Evolutionary conservation across 2,888 invertebrate genomes (phyloP).

Genomic region (Rapana venosa): DNA sequence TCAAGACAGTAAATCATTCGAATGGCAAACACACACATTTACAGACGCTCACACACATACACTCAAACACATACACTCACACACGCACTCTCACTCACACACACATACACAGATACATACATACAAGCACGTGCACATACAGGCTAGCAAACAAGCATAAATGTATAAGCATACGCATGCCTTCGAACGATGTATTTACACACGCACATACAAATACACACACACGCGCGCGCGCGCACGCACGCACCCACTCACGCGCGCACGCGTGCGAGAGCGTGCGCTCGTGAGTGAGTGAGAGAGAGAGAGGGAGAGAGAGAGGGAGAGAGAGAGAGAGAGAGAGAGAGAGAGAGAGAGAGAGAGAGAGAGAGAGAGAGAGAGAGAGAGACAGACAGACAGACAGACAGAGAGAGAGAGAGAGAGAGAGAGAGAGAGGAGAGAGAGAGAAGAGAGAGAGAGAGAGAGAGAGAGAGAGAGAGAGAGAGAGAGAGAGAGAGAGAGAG

Average conservation of each 20-base stretch:
- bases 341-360: not conserved
- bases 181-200: too few relatives aligned
- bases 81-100: not conserved
- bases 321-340: slow-evolving; percentile 8
- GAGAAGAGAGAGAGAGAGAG: not conserved
- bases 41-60: not conserved
- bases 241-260: too few relatives aligned
- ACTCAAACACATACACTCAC: not conserved
- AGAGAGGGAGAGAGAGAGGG: not conserved
- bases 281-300: too few relatives aligned
- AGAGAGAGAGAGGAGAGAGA: not conserved
- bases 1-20: too few relatives aligned
- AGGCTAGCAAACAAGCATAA: too few relatives aligned
- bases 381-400: not conserved
- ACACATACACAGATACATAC: not conserved
- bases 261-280: too few relatives aligned
- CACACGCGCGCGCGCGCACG: too few relatives aligned
- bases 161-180: too few relatives aligned
- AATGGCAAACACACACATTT: too few relatives aligned
- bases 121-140: too few relatives aligned
- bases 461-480: not conserved
- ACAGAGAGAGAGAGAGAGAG: not conserved
- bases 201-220: too few relatives aligned
- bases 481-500: too few relatives aligned
- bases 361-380: slow-evolving; percentile 13